Base-by-base conservation (phyloP, 2,797 vertebrate species). In the Pangasius sanitwongsei region DNA sequence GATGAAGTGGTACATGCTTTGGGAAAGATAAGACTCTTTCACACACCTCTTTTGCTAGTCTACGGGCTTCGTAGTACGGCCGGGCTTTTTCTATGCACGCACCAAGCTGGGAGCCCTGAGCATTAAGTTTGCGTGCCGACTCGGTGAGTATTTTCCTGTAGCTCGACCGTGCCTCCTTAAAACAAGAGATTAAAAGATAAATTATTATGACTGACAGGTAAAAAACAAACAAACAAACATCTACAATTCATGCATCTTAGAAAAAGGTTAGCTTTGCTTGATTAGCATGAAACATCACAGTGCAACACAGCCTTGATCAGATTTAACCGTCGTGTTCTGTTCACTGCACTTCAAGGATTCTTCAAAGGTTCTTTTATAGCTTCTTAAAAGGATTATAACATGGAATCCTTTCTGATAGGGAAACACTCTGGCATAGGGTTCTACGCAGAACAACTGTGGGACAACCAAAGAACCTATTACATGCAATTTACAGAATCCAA, bases 81-180 rank as follows among this genome's bases (percentile, higher is more conserved):
- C 98, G 95, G 0, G 98, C 98, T 91, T 97, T 98, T 87, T 98
- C 97, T 0, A 98, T 98, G 93, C 97, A 98, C 83, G 95, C 94
- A 6, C 98, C 98, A 0, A 98, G 87, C 25, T 98, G 97, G 25
- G 97, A 97, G 55, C 97, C 97, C 91, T 97, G 97, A 0, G 96
- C 93, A 0, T 98, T 98, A 23, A 98, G 96, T 72, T 97, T 98
- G 90, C 97, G 93, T 0, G 98, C 97, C 0, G 98, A 98, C 77
- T 98, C 97, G 0, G 97, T 97, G 2, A 98, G 97, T 88, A 98
- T 97, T 89, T 96, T 97, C 87, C 98, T 95, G 87, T 98, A 98
- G 20, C 97, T 97, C 28, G 96, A 97, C 37, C 97, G 96, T 53
- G 97, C 97, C 7, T 98, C 98, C 98, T 98, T 91, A 88, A 93